These are phyloP conservation scores for Lanius ludovicianus DNA, from an alignment of 2,113 vertebrate genomes.

Conservation along the genomic window DNA sequence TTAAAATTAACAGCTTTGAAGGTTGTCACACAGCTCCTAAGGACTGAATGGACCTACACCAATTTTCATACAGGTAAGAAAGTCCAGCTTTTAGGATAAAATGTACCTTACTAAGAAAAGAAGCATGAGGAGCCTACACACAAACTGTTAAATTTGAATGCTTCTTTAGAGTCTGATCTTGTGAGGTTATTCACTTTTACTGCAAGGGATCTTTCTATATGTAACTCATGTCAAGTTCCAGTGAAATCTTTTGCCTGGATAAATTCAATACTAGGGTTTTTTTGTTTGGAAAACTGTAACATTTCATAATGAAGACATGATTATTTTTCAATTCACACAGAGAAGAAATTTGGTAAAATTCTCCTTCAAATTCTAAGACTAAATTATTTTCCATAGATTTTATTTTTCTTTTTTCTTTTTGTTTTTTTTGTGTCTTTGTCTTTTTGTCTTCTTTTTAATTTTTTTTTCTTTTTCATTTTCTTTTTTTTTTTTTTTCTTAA, in stretches of 20 bases:
- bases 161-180: background rate
- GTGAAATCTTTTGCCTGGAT: background rate
- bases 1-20: background rate
- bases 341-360: background rate
- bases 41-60: background rate
- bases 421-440: background rate
- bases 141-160: background rate
- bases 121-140: background rate
- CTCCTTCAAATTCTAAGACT: background rate
- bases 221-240: background rate
- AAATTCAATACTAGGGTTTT: background rate
- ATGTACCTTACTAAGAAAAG: background rate
- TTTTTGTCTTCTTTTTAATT: too few relatives aligned
- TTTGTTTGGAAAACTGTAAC: background rate
- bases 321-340: background rate
- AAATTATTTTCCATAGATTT: background rate
- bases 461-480: background rate
- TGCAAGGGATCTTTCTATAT: background rate
- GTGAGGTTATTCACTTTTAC: background rate
- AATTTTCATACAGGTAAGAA: background rate
- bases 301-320: background rate
- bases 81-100: background rate
- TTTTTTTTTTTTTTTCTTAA: too few relatives aligned
- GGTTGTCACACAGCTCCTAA: background rate
- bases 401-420: background rate